These are phyloP conservation scores for Melipona quadrifasciata DNA, from an alignment of 1,140 invertebrate species.

Conservation along the genomic window DNA sequence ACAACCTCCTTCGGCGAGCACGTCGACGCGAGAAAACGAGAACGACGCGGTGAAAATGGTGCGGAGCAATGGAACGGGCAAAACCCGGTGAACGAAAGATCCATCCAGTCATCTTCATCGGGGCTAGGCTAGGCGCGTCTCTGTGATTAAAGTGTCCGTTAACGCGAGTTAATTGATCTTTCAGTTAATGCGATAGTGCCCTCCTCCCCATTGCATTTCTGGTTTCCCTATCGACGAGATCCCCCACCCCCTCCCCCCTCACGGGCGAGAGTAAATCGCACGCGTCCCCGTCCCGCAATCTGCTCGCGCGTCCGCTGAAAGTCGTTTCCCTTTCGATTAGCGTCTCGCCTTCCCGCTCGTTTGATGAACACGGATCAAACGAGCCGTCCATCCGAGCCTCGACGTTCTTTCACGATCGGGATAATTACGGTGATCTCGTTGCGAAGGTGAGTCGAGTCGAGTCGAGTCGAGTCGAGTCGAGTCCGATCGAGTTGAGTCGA, in stretches of 20 bases:
- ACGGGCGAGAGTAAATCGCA: slow-evolving; percentile 40
- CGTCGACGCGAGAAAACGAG: too few relatives aligned
- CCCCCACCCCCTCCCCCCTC: background rate
- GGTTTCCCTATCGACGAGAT: slow-evolving; percentile 53
- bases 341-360: slow-evolving; percentile 22
- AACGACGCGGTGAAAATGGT: background rate
- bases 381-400: background rate
- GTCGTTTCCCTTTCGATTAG: slow-evolving; percentile 64
- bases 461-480: too few relatives aligned
- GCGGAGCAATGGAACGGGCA: background rate
- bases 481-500: too few relatives aligned
- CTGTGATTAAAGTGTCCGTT: slow-evolving; percentile 69
- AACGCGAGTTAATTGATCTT: slow-evolving; percentile 72
- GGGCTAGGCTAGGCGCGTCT: slow-evolving; percentile 27
- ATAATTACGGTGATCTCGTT: slow-evolving; percentile 37
- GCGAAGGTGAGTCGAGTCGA: slow-evolving; percentile 8
- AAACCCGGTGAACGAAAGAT: background rate
- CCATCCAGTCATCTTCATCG: background rate
- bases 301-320: slow-evolving; percentile 35
- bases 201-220: slow-evolving; percentile 55
- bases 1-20: background rate
- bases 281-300: slow-evolving; percentile 46
- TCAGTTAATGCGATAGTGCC: slow-evolving; percentile 57
- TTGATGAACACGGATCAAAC: slow-evolving; percentile 27
- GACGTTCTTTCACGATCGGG: background rate